These are phyloP conservation scores for Morus bassanus DNA, from an alignment of 2,797 vertebrate genomes.

Conservation along the genomic window DNA sequence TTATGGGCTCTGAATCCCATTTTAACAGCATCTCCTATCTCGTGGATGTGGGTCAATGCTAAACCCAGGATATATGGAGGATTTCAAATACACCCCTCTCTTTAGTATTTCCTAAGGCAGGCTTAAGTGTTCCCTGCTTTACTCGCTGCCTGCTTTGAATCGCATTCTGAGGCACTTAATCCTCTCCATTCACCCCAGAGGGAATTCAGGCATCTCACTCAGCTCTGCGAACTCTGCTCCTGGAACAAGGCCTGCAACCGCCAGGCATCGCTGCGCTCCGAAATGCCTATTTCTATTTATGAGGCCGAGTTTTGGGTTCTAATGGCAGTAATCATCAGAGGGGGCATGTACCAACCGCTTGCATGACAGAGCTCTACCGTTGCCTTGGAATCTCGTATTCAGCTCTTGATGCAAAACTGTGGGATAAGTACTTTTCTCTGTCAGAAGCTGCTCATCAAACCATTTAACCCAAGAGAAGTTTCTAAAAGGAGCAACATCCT, in stretches of 20 bases:
- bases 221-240: not conserved
- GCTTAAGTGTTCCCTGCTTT: slow-evolving; percentile 37
- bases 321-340: not conserved
- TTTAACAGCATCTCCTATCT: slow-evolving; percentile 8
- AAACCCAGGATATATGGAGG: slow-evolving; percentile 5
- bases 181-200: slow-evolving; percentile 7
- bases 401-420: not conserved
- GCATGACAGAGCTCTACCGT: not conserved
- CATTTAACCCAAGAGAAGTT: not conserved
- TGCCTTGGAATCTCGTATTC: not conserved
- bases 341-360: not conserved
- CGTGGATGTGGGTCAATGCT: slow-evolving; percentile 23
- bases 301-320: not conserved
- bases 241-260: not conserved
- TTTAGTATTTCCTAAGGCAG: slow-evolving; percentile 53
- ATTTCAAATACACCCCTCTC: not conserved
- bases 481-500: not conserved
- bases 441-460: not conserved
- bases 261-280: rapidly evolving
- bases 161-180: slow-evolving; percentile 42
- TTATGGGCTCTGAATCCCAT: slow-evolving; percentile 22
- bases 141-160: not conserved
- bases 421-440: not conserved
- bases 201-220: not conserved
- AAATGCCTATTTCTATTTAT: not conserved